Percentiles rank a stretch among this genome's conserved stretches.
Conservation (phyloP, 1,140 invertebrate species). For the Plodia interpunctella region DNA sequence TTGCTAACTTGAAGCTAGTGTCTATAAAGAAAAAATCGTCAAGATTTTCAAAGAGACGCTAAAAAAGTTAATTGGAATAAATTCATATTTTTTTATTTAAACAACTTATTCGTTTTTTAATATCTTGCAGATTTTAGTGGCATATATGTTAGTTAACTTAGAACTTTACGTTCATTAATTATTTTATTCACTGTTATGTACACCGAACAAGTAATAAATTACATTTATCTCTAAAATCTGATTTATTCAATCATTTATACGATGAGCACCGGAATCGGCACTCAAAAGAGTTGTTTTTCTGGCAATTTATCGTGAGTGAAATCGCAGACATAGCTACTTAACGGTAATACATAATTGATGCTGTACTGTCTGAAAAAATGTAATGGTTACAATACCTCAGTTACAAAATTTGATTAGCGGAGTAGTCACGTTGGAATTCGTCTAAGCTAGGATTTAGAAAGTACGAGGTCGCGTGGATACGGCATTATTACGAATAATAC, state of each 20-base stretch:
- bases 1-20: too few relatives aligned
- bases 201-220: background rate
- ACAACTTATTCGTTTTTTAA: too few relatives aligned
- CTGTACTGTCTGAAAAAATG: conserved; percentile 53
- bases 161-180: too few relatives aligned
- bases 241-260: background rate
- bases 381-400: conserved; percentile 71
- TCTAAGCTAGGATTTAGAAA: conserved; percentile 37
- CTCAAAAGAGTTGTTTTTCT: conserved; percentile 1
- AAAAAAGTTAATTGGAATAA: too few relatives aligned
- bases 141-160: too few relatives aligned
- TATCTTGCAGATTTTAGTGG: too few relatives aligned
- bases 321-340: conserved; percentile 39
- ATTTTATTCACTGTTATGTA: background rate
- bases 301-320: conserved; percentile 5
- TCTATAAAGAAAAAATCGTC: too few relatives aligned
- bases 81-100: too few relatives aligned
- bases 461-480: conserved; percentile 24
- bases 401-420: conserved; percentile 76
- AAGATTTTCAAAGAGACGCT: too few relatives aligned
- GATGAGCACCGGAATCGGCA: background rate
- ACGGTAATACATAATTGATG: conserved; percentile 71
- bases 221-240: background rate
- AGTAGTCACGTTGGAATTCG: conserved; percentile 70
- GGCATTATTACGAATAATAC: conserved; percentile 7